These are phyloP conservation scores for Zoroaster sp. DNA, from an alignment of 53 echinoderm and acorn worm genomes.

Conservation along the genomic window DNA sequence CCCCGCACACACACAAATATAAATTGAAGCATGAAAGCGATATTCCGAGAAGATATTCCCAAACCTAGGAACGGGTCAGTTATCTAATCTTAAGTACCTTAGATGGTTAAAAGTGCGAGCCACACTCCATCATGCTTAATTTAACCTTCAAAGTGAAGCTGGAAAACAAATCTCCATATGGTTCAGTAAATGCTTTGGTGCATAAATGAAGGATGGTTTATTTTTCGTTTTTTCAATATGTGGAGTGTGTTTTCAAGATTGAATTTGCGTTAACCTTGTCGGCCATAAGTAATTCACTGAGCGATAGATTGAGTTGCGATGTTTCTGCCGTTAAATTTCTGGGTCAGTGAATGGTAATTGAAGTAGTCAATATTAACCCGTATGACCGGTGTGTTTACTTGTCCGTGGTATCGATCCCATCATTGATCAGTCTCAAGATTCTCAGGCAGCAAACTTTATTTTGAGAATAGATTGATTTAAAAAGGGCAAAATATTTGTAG, in stretches of 20 bases:
- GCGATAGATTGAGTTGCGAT: not conserved
- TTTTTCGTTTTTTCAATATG: not conserved
- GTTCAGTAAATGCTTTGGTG: not conserved
- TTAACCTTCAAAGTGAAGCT: not conserved
- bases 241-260: not conserved
- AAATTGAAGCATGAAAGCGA: not conserved
- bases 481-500: not conserved
- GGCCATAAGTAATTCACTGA: slow-evolving; percentile 12
- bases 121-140: slow-evolving; percentile 27
- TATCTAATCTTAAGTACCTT: not conserved
- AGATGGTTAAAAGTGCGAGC: slow-evolving; percentile 8
- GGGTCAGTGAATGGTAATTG: slow-evolving; percentile 19
- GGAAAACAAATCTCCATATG: not conserved
- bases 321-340: not conserved
- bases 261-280: not conserved
- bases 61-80: not conserved
- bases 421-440: not conserved
- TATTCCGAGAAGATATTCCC: not conserved
- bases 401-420: not conserved
- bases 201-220: not conserved
- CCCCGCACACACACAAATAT: not conserved
- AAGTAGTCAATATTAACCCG: not conserved
- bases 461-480: no score
- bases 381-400: not conserved
- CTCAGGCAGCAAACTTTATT: not conserved